These are phyloP conservation scores for Electrophaes corylata DNA, from an alignment of 2,888 invertebrate species.

Conservation along the genomic window DNA sequence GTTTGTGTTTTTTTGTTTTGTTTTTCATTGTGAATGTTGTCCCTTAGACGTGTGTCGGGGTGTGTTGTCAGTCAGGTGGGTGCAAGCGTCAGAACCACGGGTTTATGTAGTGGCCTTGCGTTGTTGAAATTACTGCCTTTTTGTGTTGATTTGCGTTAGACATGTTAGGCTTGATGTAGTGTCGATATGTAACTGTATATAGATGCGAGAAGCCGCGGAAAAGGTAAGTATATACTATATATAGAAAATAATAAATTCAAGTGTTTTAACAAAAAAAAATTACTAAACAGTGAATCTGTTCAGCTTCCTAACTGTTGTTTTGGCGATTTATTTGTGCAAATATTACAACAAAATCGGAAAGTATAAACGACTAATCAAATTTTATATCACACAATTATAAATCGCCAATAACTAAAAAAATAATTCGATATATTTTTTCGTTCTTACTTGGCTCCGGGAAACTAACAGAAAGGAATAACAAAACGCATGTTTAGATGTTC, in stretches of 20 bases:
- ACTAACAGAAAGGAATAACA: conserved; percentile 51
- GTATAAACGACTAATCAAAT: conserved; percentile 1
- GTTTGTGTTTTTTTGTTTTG: conserved; percentile 54
- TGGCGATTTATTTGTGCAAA: conserved; percentile 69
- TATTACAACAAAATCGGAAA: conserved; percentile 38
- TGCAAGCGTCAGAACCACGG: conserved; percentile 74
- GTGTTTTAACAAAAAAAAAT: conserved; percentile 49
- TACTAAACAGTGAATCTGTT: conserved; percentile 60
- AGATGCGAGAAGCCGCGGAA: conserved; percentile 53
- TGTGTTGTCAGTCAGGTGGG: conserved; percentile 69
- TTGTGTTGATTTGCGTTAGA: conserved; percentile 77
- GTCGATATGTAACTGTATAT: conserved; percentile 63
- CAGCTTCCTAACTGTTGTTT: conserved; percentile 65
- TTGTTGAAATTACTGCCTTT: conserved; percentile 69
- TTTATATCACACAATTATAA: conserved; percentile 64
- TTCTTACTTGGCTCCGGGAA: conserved; percentile 74
- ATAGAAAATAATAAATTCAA: conserved; percentile 54
- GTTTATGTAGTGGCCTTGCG: conserved; percentile 70
- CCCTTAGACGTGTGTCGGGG: conserved; percentile 67
- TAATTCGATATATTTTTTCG: conserved; percentile 42
- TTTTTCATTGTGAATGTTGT: conserved; percentile 74
- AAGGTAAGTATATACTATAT: conserved; percentile 67
- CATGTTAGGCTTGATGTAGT: conserved; percentile 81
- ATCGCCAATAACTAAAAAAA: conserved; percentile 49
- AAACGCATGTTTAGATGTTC: conserved; percentile 70